Conservation (phyloP, 2,888 invertebrate genomes). For the Gymnocheta viridis region DNA sequence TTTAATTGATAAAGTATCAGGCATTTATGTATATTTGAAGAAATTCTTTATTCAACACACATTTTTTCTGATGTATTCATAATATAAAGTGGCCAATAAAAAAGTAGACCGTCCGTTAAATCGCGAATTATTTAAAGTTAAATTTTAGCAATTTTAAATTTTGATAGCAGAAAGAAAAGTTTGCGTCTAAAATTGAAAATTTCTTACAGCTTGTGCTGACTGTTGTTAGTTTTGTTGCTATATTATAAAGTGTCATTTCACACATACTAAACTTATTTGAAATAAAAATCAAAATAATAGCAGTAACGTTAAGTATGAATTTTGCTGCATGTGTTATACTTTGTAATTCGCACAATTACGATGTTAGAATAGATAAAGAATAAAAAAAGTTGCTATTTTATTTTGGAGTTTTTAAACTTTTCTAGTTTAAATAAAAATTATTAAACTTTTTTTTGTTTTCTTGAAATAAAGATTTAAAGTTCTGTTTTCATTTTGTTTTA, state of each 20-base stretch:
- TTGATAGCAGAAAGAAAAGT: conserved; percentile 29
- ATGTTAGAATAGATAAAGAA: neutral
- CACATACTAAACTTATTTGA: conserved; percentile 50
- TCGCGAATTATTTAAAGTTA: too few species aligned
- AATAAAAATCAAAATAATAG: conserved; percentile 35
- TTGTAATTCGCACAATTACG: conserved; percentile 1
- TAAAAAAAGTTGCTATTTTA: conserved; percentile 10
- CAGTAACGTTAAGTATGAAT: conserved; percentile 23
- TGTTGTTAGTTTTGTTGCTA: neutral
- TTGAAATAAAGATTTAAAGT: conserved; percentile 55
- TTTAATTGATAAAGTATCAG: too few species aligned
- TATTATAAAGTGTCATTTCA: conserved; percentile 61
- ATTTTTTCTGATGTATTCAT: too few species aligned
- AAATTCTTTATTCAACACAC: too few species aligned
- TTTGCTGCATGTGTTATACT: conserved; percentile 1
- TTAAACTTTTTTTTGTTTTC: conserved; percentile 50
- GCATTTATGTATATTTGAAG: too few species aligned
- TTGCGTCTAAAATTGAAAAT: conserved; percentile 43
- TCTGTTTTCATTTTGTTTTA: conserved; percentile 23
- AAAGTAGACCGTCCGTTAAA: too few species aligned
- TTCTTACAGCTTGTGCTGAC: conserved; percentile 2
- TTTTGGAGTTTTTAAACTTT: conserved; percentile 36
- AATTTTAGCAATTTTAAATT: too few species aligned
- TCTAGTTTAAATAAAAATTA: conserved; percentile 11
- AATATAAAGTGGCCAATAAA: too few species aligned